Conservation (phyloP, 2,888 invertebrate genomes). For the Dryomyza anilis region DNA sequence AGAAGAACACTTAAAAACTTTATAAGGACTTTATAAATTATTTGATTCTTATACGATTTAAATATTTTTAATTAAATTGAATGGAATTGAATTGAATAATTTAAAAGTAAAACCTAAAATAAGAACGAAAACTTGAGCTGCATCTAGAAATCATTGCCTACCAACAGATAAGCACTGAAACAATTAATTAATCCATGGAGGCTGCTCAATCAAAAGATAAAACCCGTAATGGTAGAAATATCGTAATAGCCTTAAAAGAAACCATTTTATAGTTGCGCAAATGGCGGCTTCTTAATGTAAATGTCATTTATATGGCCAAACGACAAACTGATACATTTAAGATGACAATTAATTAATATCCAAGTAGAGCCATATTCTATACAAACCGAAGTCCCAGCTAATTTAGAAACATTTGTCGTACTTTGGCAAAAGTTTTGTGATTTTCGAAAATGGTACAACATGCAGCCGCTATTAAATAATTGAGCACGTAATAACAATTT, state of each 20-base stretch:
- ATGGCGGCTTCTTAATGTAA: neutral
- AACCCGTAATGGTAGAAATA: neutral
- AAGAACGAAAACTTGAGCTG: neutral
- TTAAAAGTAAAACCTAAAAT: too few species aligned
- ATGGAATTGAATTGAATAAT: too few species aligned
- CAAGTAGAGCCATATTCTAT: neutral
- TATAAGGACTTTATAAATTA: too few species aligned
- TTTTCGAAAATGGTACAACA: too few species aligned
- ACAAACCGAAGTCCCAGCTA: too few species aligned
- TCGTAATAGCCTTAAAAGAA: too few species aligned
- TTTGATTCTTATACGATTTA: too few species aligned
- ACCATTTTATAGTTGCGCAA: too few species aligned
- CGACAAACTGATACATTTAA: constrained; percentile 25
- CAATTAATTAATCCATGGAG: constrained; percentile 3
- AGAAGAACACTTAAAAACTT: too few species aligned
- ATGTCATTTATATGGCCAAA: constrained; percentile 3
- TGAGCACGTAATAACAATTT: constrained; percentile 31
- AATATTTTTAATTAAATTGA: too few species aligned
- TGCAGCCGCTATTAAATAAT: constrained; percentile 24
- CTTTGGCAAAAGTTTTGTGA: neutral
- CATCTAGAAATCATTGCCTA: too few species aligned
- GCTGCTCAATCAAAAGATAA: constrained; percentile 12
- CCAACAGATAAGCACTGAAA: neutral
- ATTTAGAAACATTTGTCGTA: neutral
- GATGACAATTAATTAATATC: constrained; percentile 31